phyloP scores from a whole-genome alignment of 2,888 invertebrate genomes.

The Agrotis clavis region DNA sequence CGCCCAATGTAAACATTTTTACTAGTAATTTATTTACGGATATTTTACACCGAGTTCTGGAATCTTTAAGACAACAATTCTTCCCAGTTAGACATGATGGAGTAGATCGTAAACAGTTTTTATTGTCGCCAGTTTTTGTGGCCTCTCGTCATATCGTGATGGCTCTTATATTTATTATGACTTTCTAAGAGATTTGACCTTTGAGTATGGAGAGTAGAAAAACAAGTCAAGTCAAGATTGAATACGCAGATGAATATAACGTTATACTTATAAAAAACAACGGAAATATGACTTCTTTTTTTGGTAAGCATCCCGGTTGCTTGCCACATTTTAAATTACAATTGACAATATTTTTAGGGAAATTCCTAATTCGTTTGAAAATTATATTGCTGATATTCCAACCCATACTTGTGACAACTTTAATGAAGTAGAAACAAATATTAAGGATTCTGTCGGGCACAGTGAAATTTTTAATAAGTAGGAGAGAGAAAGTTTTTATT shows the following conservation, averaged over 20 bases:
- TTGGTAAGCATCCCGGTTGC: too few species aligned
- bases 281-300: too few species aligned
- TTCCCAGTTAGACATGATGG: slow-evolving; percentile 77
- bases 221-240: background rate
- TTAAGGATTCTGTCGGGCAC: too few species aligned
- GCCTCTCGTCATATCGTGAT: slow-evolving; percentile 66
- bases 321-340: too few species aligned
- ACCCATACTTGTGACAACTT: too few species aligned
- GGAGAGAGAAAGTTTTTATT: too few species aligned
- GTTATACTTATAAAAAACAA: too few species aligned
- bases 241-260: background rate
- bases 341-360: too few species aligned
- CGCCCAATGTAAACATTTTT: slow-evolving; percentile 49
- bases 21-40: slow-evolving; percentile 66
- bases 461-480: too few species aligned
- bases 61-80: slow-evolving; percentile 73
- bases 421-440: too few species aligned
- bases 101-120: slow-evolving; percentile 78
- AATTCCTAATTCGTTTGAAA: too few species aligned
- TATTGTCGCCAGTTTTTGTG: slow-evolving; percentile 70
- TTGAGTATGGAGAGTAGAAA: slow-evolving; percentile 11
- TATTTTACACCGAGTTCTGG: slow-evolving; percentile 61
- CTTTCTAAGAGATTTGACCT: slow-evolving; percentile 59
- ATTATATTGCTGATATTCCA: too few species aligned
- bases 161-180: slow-evolving; percentile 66